Evolutionary conservation across 2,113 vertebrate genomes (phyloP), one percentile per base, ranked within the genome.

Genomic region (Brachypteracias leptosomus): DNA sequence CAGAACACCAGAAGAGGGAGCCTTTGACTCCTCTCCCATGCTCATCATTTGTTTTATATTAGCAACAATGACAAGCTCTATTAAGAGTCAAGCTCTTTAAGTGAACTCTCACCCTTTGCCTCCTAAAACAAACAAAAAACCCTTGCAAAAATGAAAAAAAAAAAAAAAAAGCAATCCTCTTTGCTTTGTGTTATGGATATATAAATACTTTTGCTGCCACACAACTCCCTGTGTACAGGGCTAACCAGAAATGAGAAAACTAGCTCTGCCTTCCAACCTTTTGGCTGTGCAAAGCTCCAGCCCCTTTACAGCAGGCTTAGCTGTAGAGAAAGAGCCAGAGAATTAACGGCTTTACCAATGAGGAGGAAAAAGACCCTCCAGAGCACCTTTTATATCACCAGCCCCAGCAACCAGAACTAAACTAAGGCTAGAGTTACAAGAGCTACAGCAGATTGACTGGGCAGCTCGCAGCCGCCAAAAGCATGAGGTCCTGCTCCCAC

Each of bases 41-140:
- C 58, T 90, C 73, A 95, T 97, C 52, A 96, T 95, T 97, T 97
- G 94, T 93, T 97, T 96, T 96, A 93, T 95, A 97, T 96, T 94
- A 94, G 91, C 54, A 76, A 96, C 93, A 96, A 96, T 94, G 96
- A 96, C 93, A 96, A 96, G 92, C 92, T 94, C 92, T 96, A 95
- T 94, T 97, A 94, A 93, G 80, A 96, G 80, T 78, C 92, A 93
- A 96, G 62, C 65, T 93, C 90, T 91, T 88, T 75, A 81, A 89
- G 49, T 89, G 83, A 95, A 95, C 90, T 87, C 76, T 97, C 86
- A 87, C 79, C 95, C 77, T 86, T 92, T 78, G 79, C 93, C 83
- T 93, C 76, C 83, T 85, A 93, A 95, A 94, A 89, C 88, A 96
- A 93, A 89, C 52, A 88, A 63, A 49, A 93, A 61, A 2, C 1